Conservation (phyloP, 2,797 vertebrate genomes). For the Champsocephalus esox region DNA sequence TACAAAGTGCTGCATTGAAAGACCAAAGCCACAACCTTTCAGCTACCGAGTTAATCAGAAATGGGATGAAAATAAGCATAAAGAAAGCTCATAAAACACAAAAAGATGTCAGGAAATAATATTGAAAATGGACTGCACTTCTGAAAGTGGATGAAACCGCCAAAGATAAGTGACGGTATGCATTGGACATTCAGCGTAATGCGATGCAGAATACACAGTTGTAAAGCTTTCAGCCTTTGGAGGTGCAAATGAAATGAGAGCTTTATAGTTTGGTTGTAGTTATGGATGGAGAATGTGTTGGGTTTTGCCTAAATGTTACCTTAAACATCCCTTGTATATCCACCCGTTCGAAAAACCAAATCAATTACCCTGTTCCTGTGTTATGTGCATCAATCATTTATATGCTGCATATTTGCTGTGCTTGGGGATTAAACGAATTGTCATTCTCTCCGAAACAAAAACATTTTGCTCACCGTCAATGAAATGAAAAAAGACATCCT, state of each 20-base stretch:
- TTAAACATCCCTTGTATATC: too few species aligned
- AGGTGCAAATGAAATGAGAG: too few species aligned
- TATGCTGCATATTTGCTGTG: conserved; percentile 10
- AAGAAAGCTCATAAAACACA: background rate
- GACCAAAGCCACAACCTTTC: background rate
- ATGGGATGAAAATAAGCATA: background rate
- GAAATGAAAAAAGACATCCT: conserved; percentile 70
- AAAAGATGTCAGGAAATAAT: background rate
- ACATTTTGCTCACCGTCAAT: conserved; percentile 48
- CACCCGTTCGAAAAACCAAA: background rate
- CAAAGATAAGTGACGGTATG: background rate
- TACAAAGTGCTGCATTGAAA: background rate
- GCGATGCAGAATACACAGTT: background rate
- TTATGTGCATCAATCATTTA: conserved; percentile 9
- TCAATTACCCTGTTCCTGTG: background rate
- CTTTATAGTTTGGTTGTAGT: too few species aligned
- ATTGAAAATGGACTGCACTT: too few species aligned
- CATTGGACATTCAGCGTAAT: background rate
- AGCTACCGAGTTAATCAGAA: background rate
- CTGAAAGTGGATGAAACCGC: too few species aligned
- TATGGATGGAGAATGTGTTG: too few species aligned
- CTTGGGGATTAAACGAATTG: conserved; percentile 51
- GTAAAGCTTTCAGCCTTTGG: too few species aligned
- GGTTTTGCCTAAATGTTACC: too few species aligned
- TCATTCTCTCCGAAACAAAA: conserved; percentile 52